Evolutionary conservation across 2,888 invertebrate species (phyloP).

Genomic region (Orthosia incerta): DNA sequence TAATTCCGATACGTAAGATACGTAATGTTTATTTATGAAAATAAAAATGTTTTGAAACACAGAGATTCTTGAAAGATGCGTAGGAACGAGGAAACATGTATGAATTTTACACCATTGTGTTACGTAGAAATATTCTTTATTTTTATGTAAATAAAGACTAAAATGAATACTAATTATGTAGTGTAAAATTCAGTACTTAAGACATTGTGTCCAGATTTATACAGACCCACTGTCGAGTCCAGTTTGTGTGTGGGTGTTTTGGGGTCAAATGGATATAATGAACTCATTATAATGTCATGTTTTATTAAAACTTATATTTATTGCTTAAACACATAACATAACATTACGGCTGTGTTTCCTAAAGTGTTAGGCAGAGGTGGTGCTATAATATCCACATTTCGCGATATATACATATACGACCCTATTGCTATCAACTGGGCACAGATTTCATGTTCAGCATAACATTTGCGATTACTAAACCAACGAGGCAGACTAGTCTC

Average conservation of each 20-base stretch:
- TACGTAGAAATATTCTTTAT: no score
- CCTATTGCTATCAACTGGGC: no score
- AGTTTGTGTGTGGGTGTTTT: constrained; percentile 20
- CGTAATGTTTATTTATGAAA: constrained; percentile 34
- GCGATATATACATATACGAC: no score
- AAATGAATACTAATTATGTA: no score
- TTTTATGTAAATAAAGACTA: no score
- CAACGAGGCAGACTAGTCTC: no score
- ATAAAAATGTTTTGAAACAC: constrained; percentile 20
- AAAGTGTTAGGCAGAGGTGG: no score
- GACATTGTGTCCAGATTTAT: not conserved
- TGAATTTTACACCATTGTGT: not conserved
- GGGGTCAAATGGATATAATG: constrained; percentile 14
- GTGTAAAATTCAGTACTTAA: not conserved
- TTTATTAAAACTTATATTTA: constrained; percentile 22
- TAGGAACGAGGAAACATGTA: not conserved
- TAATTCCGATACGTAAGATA: constrained; percentile 18
- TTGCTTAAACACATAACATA: not conserved
- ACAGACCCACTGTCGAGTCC: not conserved
- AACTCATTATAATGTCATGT: constrained; percentile 26
- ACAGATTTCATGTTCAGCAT: no score
- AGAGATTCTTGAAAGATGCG: constrained; percentile 2
- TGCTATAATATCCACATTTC: no score
- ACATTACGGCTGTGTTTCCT: no score
- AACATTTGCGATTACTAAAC: no score